Base-by-base conservation (phyloP, 2,113 vertebrate species). In the Cephalopterus ornatus region DNA sequence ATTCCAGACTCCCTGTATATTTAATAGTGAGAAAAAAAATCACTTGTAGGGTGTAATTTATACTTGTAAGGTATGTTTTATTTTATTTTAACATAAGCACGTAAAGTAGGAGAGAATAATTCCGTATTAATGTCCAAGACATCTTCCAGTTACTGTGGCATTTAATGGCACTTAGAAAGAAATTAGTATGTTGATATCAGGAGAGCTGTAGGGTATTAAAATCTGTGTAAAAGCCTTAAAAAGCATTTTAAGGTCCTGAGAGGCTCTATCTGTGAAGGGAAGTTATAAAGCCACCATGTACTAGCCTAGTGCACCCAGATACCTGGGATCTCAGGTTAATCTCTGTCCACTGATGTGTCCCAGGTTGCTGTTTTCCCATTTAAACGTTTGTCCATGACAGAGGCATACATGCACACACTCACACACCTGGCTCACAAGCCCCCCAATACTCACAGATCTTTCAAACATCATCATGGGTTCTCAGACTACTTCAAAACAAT, bases 391-490 rank as follows among this genome's bases (percentile, higher is more conserved):
- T 15, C 18, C 9, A 12, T 42, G 16, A 14, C 23, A 71, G n/a
- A 52, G 26, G 50, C 3, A 4, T 3, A 6, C 8, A 20, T 6
- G 1, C 14, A 26, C 32, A 16, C 8, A 16, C 8, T 32, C 32
- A 28, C 47, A 56, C 8, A 5, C 15, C 59, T 77, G 24, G 52
- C 14, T 80, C 50, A 33, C 37, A 53, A 58, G 6, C 18, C 49
- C 9, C 12, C 13, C 19, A 26, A 2, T 41, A 27, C 19, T 65
- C 2, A 0, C 12, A 84, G 26, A 35, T 52, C 4, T 66, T 35
- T 50, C 35, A 59, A 41, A 49, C 26, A 46, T 13, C n/a, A 27
- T 37, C 6, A 3, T 2, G 23, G 9, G 4, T 12, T 71, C 24
- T 71, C 44, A 41, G 32, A 3, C 15, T 50, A 11, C 33, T 23